These are phyloP conservation scores for Enteromius trimaculatus DNA, from an alignment of 2,797 vertebrate genomes.

Conservation along the genomic window DNA sequence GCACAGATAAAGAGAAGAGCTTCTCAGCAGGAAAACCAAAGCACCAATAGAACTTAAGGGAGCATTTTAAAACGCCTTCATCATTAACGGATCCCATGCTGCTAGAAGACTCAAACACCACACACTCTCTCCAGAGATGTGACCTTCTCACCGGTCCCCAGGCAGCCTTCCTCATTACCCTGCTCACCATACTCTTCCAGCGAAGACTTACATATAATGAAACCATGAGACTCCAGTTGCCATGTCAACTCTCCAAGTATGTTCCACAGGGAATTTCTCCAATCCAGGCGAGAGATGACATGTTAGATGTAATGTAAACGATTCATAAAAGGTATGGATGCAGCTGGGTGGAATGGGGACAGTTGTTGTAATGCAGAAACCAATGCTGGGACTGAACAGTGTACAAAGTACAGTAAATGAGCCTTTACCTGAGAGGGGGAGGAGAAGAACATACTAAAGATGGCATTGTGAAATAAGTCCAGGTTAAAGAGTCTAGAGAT, in stretches of 20 bases:
- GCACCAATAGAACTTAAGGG: slow-evolving; percentile 48
- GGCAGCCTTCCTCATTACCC: slow-evolving; percentile 52
- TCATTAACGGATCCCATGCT: slow-evolving; percentile 60
- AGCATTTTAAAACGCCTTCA: slow-evolving; percentile 47
- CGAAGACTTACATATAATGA: slow-evolving; percentile 39
- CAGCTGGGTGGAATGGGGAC: background rate
- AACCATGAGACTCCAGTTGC: slow-evolving; percentile 52
- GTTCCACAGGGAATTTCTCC: slow-evolving; percentile 39
- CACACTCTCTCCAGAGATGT: slow-evolving; percentile 53
- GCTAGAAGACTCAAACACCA: slow-evolving; percentile 44
- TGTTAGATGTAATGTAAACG: slow-evolving; percentile 38
- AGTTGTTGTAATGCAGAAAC: slow-evolving; percentile 12
- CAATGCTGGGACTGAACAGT: background rate
- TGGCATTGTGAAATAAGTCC: background rate
- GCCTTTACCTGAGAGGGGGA: no score
- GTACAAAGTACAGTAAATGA: slow-evolving; percentile 18
- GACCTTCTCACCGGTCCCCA: slow-evolving; percentile 60
- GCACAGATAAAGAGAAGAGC: slow-evolving; percentile 16
- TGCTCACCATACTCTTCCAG: slow-evolving; percentile 40
- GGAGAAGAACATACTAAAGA: background rate
- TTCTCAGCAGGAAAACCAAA: slow-evolving; percentile 21
- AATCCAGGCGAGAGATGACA: background rate
- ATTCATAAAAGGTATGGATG: slow-evolving; percentile 30
- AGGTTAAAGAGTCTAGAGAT: slow-evolving; percentile 15
- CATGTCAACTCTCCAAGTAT: slow-evolving; percentile 52